Evolutionary conservation across 2,113 vertebrate species (phyloP).

Genomic region (Equus quagga): DNA sequence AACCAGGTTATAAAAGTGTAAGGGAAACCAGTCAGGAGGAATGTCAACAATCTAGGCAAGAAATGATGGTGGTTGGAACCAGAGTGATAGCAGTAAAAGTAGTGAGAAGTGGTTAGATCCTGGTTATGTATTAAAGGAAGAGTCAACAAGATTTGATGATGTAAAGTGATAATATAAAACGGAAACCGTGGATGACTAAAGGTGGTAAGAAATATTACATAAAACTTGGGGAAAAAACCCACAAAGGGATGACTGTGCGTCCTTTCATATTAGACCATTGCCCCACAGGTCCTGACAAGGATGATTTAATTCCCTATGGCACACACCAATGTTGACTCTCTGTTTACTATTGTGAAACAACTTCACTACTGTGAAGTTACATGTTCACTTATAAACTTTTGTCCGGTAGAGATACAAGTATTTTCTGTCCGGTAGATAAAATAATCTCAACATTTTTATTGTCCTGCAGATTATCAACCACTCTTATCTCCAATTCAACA

Average conservation of each 20-base stretch:
- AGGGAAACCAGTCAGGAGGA: not conserved
- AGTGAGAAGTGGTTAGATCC: not conserved
- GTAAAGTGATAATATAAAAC: not conserved
- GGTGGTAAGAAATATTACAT: not conserved
- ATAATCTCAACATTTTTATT: not conserved
- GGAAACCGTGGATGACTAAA: slow-evolving; percentile 21
- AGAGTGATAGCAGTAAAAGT: not conserved
- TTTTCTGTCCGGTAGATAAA: not conserved
- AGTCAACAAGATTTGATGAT: not conserved
- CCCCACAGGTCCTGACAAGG: not conserved
- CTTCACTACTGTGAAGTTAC: not conserved
- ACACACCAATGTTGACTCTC: not conserved
- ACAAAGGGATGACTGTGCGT: not conserved
- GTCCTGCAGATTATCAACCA: not conserved
- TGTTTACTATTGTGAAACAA: slow-evolving; percentile 39
- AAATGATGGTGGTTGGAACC: not conserved
- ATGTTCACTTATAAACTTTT: not conserved
- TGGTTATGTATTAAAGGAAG: not conserved
- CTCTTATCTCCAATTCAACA: not conserved
- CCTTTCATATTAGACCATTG: not conserved
- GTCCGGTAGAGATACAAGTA: not conserved
- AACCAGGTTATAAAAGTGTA: not conserved
- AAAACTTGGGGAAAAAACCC: not conserved
- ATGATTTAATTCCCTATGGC: not conserved
- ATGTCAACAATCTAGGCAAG: not conserved